A percentile compares a stretch with the other conserved stretches of the same genome.
phyloP scores from a whole-genome alignment of 2,888 invertebrate genomes.

The Cryptus viduatorius region DNA sequence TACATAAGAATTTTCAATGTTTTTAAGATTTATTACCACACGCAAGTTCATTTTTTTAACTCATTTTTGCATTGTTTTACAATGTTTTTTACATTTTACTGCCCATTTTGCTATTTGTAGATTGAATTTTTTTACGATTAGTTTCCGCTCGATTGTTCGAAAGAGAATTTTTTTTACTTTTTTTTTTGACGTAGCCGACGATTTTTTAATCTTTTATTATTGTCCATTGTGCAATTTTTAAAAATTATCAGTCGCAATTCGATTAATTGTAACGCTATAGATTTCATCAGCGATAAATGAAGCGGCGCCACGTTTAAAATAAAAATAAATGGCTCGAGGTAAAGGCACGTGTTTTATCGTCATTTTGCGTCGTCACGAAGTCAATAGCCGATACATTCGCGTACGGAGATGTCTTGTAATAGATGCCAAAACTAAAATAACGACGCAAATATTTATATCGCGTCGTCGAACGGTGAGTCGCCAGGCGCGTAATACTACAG shows the following conservation, averaged over 20 bases:
- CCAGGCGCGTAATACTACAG: background rate
- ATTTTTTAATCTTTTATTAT: background rate
- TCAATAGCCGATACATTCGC: constrained; percentile 22
- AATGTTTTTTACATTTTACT: too few relatives aligned
- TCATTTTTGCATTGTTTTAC: too few relatives aligned
- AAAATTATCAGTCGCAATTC: background rate
- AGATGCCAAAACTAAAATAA: constrained; percentile 24
- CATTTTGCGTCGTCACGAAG: constrained; percentile 10
- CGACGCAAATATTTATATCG: constrained; percentile 5
- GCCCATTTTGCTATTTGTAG: too few relatives aligned
- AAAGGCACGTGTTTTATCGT: background rate
- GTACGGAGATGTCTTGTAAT: background rate
- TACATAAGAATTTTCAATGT: background rate
- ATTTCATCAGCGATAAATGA: background rate
- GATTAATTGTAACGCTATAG: background rate
- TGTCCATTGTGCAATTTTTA: background rate
- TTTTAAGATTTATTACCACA: background rate
- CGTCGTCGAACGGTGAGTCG: background rate
- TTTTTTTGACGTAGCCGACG: background rate
- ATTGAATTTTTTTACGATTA: too few relatives aligned
- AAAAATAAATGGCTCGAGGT: constrained; percentile 1
- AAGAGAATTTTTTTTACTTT: background rate
- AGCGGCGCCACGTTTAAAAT: constrained; percentile 28
- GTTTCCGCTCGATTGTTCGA: background rate
- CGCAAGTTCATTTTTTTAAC: too few relatives aligned